Conservation (phyloP, 1,140 invertebrate species). For the Steinernema khuongi region DNA sequence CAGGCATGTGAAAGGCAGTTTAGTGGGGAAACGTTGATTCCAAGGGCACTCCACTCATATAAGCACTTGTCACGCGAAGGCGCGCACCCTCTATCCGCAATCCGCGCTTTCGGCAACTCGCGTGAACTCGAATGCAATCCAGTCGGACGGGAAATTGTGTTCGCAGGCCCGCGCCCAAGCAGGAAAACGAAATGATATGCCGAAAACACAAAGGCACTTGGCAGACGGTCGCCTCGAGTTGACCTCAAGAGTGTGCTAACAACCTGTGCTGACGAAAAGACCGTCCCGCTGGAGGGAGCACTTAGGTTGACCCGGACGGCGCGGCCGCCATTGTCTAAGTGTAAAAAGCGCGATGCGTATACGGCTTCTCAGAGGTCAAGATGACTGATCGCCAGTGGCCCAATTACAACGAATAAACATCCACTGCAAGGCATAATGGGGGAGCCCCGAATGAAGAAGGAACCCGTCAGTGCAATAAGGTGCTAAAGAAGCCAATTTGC, state of each 20-base stretch:
- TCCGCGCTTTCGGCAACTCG: not conserved
- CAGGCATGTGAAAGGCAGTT: not conserved
- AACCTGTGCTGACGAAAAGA: not conserved
- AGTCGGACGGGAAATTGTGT: too few species aligned
- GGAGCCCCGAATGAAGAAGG: not conserved
- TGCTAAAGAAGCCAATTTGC: constrained; percentile 7
- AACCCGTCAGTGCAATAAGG: not conserved
- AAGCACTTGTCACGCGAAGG: constrained; percentile 7
- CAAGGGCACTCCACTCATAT: not conserved
- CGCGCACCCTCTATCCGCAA: not conserved
- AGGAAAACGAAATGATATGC: too few species aligned
- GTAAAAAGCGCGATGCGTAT: constrained; percentile 9
- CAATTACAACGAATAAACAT: constrained; percentile 17
- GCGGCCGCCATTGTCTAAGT: not conserved
- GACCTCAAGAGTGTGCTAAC: not conserved
- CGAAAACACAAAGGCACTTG: not conserved
- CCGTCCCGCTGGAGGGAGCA: not conserved
- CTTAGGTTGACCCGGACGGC: not conserved
- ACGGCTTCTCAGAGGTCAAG: constrained; percentile 13
- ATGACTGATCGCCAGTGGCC: constrained; percentile 12
- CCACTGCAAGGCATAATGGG: not conserved
- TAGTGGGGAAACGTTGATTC: not conserved
- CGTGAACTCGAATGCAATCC: not conserved
- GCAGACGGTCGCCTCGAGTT: not conserved
- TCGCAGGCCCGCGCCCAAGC: too few species aligned